phyloP scores from a whole-genome alignment of 2,797 vertebrate species.

The Alectoris magna region DNA sequence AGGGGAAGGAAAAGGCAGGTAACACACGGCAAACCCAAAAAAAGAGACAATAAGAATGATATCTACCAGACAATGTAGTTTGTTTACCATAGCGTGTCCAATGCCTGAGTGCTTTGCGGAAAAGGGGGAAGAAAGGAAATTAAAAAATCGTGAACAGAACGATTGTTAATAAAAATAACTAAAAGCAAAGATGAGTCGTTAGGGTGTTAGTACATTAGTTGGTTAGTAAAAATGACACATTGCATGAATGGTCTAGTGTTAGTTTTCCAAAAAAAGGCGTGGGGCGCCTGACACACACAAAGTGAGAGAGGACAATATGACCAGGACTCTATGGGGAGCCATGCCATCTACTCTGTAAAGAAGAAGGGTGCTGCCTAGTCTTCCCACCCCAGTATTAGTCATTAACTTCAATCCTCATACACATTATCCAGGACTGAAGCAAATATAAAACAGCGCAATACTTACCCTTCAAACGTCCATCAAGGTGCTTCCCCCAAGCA shows the following conservation, averaged over 20 bases:
- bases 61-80: constrained; percentile 99
- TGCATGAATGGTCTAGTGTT: constrained; percentile 96
- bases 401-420: constrained; percentile 19
- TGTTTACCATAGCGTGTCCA: constrained; percentile 98
- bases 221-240: constrained; percentile 95
- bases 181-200: constrained; percentile 96
- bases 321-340: constrained; percentile 77
- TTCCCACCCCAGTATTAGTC: constrained; percentile 26
- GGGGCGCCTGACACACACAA: constrained; percentile 86
- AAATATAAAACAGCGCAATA: constrained; percentile 51
- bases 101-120: constrained; percentile 94
- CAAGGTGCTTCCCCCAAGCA: not conserved
- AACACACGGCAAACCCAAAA: constrained; percentile 98
- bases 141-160: constrained; percentile 91
- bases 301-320: constrained; percentile 82
- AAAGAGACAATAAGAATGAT: constrained; percentile 94
- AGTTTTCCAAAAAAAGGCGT: constrained; percentile 85
- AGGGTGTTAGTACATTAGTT: constrained; percentile 99
- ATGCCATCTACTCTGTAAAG: constrained; percentile 37
- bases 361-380: constrained; percentile 23
- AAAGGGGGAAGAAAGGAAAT: constrained; percentile 96
- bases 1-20: constrained; percentile 76
- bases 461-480: constrained; percentile 73
- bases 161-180: constrained; percentile 93
- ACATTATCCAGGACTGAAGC: not conserved